phyloP scores from a whole-genome alignment of 2,113 vertebrate species.

The Sander lucioperca region DNA sequence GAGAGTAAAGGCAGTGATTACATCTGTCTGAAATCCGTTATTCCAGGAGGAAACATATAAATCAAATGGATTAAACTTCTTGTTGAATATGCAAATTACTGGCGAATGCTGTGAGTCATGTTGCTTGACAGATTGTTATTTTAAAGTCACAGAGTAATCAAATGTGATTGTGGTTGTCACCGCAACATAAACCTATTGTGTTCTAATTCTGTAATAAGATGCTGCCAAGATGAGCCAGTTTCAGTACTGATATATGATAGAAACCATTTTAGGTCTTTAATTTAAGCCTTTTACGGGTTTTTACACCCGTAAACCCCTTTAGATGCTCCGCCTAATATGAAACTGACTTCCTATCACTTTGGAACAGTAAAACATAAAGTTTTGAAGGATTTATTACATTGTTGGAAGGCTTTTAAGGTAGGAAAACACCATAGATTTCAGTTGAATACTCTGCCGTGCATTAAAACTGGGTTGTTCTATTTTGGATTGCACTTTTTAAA shows the following conservation, averaged over 20 bases:
- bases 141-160: constrained; percentile 9
- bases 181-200: constrained; percentile 16
- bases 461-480: not conserved
- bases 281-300: constrained; percentile 6
- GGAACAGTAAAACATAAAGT: not conserved
- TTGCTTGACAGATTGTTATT: constrained; percentile 22
- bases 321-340: not conserved
- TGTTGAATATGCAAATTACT: not conserved
- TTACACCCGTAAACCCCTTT: not conserved
- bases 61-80: not conserved
- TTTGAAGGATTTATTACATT: not conserved
- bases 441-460: not conserved
- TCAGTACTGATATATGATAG: not conserved
- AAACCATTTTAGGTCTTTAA: constrained; percentile 14
- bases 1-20: not conserved
- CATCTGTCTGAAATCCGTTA: not conserved
- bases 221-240: not conserved
- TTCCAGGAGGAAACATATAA: not conserved
- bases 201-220: not conserved
- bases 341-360: not conserved
- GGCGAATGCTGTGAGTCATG: not conserved
- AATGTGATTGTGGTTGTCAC: constrained; percentile 9
- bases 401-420: not conserved
- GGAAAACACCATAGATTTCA: not conserved
- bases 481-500: not conserved